Base-by-base conservation (phyloP, 30 jellyfish, hydroid and myxozoan genomes). In the Nemopilema nomurai region DNA sequence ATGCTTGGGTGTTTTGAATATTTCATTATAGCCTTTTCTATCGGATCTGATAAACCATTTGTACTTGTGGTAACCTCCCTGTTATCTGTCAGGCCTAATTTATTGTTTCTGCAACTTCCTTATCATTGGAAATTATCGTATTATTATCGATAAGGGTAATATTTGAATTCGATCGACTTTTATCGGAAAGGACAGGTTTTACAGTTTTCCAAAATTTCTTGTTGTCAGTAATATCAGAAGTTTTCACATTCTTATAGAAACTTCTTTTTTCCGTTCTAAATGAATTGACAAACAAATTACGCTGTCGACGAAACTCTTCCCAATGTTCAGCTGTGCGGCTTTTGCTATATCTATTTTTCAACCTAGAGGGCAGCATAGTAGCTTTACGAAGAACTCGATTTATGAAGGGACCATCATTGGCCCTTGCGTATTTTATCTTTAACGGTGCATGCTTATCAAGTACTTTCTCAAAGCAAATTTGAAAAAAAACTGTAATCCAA, bases 231-330 rank as follows among this genome's bases (percentile, higher is more conserved):
- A 66, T 64, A 16, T 57, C 52, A 26, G 89, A 27, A 19, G 67
- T 64, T 9, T 65, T 28, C 75, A 79, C 29, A 4, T 79, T 79
- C 1, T 51, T 74, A 31, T 31, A 74, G 33, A 74, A 51, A 21
- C 19, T 74, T 74, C 84, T 28, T 74, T 21, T 74, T 65, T 79
- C 80, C 26, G 51, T 79, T 67, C 89, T 30, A 67, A 29, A 41
- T 79, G 64, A 65, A n/a, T 76, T 76, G 30, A 1, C 86, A 18
- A 62, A 64, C 19, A 65, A 67, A n/a, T 66, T 79, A 1, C 72
- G 53, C 30, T 79, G 80, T 29, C 25, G 53, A 69, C 81, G 62
- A 62, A 80, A 76, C 63, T 1, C 62, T 18, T 76, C 62, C 86
- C 86, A 76, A 76, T 51, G 24, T 51, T 53, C 51, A 19, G 25